Conservation (phyloP, 35 echinoderm and acorn worm genomes). For the Eucidaris tribuloides region DNA sequence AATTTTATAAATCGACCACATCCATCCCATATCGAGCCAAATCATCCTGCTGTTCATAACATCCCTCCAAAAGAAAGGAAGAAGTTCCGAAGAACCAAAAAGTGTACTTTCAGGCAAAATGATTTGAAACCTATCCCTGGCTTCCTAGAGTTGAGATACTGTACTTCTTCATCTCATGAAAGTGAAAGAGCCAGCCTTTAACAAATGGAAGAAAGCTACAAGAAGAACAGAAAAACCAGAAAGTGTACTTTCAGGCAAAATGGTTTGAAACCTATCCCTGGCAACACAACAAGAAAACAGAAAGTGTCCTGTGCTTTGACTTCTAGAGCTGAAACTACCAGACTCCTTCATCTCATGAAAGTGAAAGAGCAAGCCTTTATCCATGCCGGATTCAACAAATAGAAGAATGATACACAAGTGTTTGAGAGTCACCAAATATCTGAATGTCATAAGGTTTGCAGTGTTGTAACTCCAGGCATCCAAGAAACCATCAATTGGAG, state of each 20-base stretch:
- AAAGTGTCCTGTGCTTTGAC: slow-evolving; percentile 19
- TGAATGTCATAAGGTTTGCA: slow-evolving; percentile 24
- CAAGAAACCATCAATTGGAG: slow-evolving; percentile 1
- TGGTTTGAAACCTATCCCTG: slow-evolving; percentile 56
- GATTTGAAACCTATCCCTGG: slow-evolving; percentile 53
- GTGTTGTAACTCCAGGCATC: neutral
- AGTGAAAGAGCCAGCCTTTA: too few species aligned
- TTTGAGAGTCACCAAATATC: slow-evolving; percentile 43
- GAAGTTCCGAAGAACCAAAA: too few species aligned
- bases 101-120: too few species aligned
- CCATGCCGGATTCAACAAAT: slow-evolving; percentile 39
- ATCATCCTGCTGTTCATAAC: too few species aligned
- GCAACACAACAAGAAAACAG: slow-evolving; percentile 37
- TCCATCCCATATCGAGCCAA: too few species aligned
- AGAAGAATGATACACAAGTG: slow-evolving; percentile 42
- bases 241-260: too few species aligned
- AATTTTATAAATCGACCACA: too few species aligned
- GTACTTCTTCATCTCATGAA: too few species aligned
- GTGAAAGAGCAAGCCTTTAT: slow-evolving; percentile 34
- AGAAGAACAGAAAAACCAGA: too few species aligned
- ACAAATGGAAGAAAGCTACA: too few species aligned
- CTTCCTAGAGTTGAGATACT: slow-evolving; percentile 34
- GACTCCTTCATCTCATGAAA: neutral
- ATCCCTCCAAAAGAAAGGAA: too few species aligned
- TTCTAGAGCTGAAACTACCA: neutral